These are phyloP conservation scores for Pseudomyrmex sp. DNA, from an alignment of 1,140 invertebrate genomes.

Conservation along the genomic window DNA sequence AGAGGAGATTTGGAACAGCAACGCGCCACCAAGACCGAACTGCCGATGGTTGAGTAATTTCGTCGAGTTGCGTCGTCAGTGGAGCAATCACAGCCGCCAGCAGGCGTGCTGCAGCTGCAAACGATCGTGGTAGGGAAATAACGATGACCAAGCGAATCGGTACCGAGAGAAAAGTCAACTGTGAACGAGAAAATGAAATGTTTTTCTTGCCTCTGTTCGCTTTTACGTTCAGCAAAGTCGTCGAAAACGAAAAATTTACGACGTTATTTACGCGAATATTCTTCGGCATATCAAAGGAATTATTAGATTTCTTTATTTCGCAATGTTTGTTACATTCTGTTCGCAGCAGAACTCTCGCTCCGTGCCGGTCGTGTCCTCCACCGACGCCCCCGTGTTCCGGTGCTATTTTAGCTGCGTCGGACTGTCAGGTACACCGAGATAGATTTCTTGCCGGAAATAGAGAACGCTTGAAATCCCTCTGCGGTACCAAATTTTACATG, in stretches of 20 bases:
- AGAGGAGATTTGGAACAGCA: slow-evolving; percentile 80
- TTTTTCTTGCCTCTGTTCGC: too few relatives aligned
- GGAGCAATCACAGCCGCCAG: slow-evolving; percentile 78
- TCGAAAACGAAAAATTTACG: not conserved
- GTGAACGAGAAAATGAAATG: too few relatives aligned
- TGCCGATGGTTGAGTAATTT: slow-evolving; percentile 78
- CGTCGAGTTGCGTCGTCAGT: slow-evolving; percentile 76
- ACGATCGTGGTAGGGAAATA: slow-evolving; percentile 64
- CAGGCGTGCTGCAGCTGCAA: slow-evolving; percentile 74
- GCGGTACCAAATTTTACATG: slow-evolving; percentile 39
- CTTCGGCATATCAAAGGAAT: slow-evolving; percentile 15
- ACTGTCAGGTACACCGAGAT: slow-evolving; percentile 64
- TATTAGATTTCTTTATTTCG: slow-evolving; percentile 44
- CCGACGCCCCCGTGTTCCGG: slow-evolving; percentile 43
- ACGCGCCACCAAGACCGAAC: slow-evolving; percentile 77
- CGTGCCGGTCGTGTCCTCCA: slow-evolving; percentile 65
- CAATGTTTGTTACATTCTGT: not conserved
- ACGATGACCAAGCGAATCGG: not conserved
- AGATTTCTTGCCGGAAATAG: slow-evolving; percentile 20
- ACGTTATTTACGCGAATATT: not conserved
- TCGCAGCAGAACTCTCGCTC: slow-evolving; percentile 70
- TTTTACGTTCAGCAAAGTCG: not conserved
- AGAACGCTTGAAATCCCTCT: slow-evolving; percentile 18
- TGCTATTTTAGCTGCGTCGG: slow-evolving; percentile 32
- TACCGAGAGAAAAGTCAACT: not conserved